Percentiles rank a stretch among this genome's conserved stretches.
These are phyloP conservation scores for Calliphora vomitoria DNA, from an alignment of 2,888 invertebrate species.

Conservation along the genomic window DNA sequence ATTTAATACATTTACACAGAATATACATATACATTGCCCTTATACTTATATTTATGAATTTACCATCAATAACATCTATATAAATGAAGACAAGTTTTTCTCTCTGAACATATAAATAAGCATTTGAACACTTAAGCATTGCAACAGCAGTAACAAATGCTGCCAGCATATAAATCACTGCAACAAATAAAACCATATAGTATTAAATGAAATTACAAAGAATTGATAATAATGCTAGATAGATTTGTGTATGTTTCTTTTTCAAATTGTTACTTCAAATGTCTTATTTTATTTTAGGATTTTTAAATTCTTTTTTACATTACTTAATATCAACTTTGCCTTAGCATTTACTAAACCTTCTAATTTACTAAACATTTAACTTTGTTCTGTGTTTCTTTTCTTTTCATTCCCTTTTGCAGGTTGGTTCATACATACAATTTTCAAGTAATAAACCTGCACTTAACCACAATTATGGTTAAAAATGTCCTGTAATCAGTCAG, in stretches of 20 bases:
- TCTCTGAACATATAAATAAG: constrained; percentile 7
- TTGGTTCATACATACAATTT: constrained; percentile 46
- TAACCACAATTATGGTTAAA: constrained; percentile 80
- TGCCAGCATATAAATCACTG: constrained; percentile 37
- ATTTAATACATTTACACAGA: not conserved
- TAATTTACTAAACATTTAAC: constrained; percentile 35
- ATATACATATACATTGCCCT: not conserved
- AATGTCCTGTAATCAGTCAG: constrained; percentile 82
- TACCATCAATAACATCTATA: constrained; percentile 16
- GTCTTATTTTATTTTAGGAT: not conserved
- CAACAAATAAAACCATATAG: constrained; percentile 3
- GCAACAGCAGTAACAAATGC: constrained; percentile 37
- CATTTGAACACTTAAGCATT: constrained; percentile 7
- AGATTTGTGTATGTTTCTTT: no score
- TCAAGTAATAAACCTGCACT: constrained; percentile 77
- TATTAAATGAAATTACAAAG: not conserved
- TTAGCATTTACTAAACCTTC: constrained; percentile 3
- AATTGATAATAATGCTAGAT: no score
- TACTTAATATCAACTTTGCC: not conserved
- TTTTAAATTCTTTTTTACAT: not conserved
- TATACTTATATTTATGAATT: not conserved
- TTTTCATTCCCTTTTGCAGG: not conserved
- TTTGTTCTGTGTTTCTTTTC: not conserved
- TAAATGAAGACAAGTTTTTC: not conserved
- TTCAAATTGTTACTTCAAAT: not conserved